These are phyloP conservation scores for Ctenopoma kingsleyae DNA, from an alignment of 2,797 vertebrate genomes.

Conservation along the genomic window DNA sequence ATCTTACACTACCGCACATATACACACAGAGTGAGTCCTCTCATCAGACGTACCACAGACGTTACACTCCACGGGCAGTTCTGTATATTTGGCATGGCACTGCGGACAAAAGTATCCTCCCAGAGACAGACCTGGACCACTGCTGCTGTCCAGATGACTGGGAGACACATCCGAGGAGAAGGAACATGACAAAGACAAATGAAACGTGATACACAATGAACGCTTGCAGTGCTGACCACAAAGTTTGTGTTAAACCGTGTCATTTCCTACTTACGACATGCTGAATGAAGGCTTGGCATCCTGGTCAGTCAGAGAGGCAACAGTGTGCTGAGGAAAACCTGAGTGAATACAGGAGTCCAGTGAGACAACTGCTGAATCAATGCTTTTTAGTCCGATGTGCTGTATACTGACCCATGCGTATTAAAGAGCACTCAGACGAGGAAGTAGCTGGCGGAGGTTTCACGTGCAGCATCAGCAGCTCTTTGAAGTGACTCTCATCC, in stretches of 20 bases:
- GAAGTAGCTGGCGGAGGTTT: conserved; percentile 93
- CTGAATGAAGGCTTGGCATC: conserved; percentile 96
- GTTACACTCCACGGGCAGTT: conserved; percentile 98
- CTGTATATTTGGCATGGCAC: conserved; percentile 94
- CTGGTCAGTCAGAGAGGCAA: conserved; percentile 88
- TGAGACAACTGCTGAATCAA: not conserved
- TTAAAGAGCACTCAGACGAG: conserved; percentile 94
- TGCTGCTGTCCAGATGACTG: conserved; percentile 91
- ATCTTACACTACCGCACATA: not conserved
- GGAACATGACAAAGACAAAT: not conserved
- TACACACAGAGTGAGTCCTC: not conserved
- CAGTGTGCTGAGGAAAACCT: conserved; percentile 96
- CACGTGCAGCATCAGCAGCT: conserved; percentile 92
- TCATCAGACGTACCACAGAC: conserved; percentile 90
- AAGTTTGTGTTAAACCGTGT: not conserved
- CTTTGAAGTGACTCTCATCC: conserved; percentile 96
- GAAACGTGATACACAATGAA: not conserved
- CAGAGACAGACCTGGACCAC: conserved; percentile 87
- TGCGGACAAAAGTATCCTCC: conserved; percentile 97
- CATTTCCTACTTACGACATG: conserved; percentile 90
- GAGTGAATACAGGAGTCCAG: conserved; percentile 16
- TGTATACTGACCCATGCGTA: conserved; percentile 93
- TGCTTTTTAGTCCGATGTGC: not conserved
- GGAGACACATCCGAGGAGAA: conserved; percentile 16
- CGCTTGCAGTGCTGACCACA: not conserved